phyloP scores from a whole-genome alignment of 2,113 vertebrate genomes.

The Chaetorhynchus papuensis region DNA sequence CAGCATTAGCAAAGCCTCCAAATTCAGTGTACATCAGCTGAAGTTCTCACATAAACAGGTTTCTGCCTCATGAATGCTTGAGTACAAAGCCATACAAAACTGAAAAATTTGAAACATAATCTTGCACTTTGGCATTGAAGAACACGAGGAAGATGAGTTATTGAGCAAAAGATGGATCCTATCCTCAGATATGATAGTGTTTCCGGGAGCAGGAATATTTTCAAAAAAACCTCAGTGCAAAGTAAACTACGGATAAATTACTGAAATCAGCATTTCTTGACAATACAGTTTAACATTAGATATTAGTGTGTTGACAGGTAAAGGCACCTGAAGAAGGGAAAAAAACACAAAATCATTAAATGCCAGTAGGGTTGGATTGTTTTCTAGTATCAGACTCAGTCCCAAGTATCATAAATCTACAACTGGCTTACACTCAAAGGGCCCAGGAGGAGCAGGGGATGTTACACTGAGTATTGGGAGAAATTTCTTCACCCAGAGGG shows the following conservation, averaged over 20 bases:
- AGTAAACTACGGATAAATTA: background rate
- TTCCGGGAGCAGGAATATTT: background rate
- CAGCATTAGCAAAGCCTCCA: background rate
- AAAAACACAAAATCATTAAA: rapidly evolving
- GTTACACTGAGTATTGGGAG: background rate
- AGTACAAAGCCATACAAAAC: background rate
- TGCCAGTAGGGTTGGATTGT: background rate
- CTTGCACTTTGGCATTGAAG: background rate
- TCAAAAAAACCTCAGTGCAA: background rate
- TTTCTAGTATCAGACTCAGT: background rate
- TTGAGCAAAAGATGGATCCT: background rate
- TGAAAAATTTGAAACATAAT: background rate
- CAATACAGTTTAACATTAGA: background rate
- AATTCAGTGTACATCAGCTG: background rate
- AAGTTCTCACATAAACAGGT: background rate
- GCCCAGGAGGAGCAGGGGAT: background rate
- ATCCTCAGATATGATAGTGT: background rate
- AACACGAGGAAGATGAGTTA: background rate
- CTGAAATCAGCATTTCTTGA: background rate
- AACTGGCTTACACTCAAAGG: background rate
- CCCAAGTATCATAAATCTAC: background rate
- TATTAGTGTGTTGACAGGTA: background rate
- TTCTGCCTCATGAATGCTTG: background rate
- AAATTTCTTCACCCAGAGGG: rapidly evolving
- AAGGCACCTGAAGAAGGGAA: background rate